Conservation (phyloP, 2,113 vertebrate genomes). For the Oenanthe oenanthe region DNA sequence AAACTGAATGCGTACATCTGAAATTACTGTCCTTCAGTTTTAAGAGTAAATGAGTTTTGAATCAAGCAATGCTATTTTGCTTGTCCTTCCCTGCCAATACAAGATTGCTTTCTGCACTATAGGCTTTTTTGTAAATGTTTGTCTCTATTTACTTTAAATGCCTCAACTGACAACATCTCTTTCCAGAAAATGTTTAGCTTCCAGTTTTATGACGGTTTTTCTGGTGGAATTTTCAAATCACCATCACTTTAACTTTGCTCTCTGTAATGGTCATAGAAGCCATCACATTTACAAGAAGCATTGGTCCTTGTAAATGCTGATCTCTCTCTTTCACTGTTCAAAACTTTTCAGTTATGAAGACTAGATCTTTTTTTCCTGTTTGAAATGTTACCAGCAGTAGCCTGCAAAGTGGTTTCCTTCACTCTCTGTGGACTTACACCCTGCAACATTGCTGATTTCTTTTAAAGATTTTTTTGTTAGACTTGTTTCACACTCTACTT, state of each 20-base stretch:
- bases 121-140: background rate
- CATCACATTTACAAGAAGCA: background rate
- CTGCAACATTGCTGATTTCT: background rate
- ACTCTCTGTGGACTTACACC: background rate
- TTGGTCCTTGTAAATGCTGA: background rate
- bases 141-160: background rate
- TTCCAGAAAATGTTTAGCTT: background rate
- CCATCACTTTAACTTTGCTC: background rate
- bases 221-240: background rate
- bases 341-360: background rate
- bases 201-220: background rate
- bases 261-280: background rate
- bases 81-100: background rate
- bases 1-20: background rate
- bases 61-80: background rate
- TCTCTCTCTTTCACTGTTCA: background rate
- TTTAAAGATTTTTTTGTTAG: background rate
- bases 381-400: background rate
- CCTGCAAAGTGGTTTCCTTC: background rate
- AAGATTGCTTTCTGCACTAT: background rate
- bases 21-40: background rate
- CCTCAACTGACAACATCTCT: background rate
- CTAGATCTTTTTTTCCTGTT: background rate
- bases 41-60: conserved; percentile 31
- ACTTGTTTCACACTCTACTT: background rate